These are phyloP conservation scores for Epicampocera succincta DNA, from an alignment of 2,888 invertebrate species.

Conservation along the genomic window DNA sequence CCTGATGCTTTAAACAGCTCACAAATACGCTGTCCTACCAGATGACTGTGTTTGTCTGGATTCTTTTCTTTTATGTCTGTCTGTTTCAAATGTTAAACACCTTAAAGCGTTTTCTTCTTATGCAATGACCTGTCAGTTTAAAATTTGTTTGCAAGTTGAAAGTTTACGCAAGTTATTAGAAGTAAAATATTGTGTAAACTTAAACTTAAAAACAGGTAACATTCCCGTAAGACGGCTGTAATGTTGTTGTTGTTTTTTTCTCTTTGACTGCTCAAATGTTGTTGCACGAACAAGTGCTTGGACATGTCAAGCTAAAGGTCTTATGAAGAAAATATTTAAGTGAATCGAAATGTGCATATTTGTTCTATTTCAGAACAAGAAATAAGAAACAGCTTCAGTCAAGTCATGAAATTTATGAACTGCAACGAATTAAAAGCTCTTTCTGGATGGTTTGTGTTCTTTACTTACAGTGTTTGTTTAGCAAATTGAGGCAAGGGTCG, in stretches of 20 bases:
- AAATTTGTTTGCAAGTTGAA: neutral
- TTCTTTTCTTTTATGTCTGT: too few relatives aligned
- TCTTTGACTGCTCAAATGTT: neutral
- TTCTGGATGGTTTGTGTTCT: slow-evolving; percentile 25
- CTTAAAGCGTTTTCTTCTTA: neutral
- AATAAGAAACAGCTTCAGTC: slow-evolving; percentile 29
- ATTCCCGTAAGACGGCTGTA: slow-evolving; percentile 7
- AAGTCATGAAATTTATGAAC: slow-evolving; percentile 59
- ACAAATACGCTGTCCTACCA: too few relatives aligned
- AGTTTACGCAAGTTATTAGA: slow-evolving; percentile 15
- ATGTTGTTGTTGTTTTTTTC: slow-evolving; percentile 24
- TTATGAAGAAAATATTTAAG: neutral
- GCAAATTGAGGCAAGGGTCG: neutral
- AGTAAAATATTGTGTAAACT: neutral
- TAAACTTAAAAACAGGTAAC: too few relatives aligned
- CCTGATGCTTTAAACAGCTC: too few relatives aligned
- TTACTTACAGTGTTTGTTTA: slow-evolving; percentile 22
- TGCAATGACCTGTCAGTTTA: neutral
- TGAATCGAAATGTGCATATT: neutral
- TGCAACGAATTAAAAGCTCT: slow-evolving; percentile 52
- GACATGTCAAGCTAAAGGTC: slow-evolving; percentile 2
- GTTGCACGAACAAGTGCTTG: neutral
- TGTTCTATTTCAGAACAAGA: neutral
- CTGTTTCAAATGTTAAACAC: neutral
- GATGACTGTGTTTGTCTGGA: too few relatives aligned